Conservation (phyloP, 2,797 vertebrate genomes). For the Eutrigla gurnardus region DNA sequence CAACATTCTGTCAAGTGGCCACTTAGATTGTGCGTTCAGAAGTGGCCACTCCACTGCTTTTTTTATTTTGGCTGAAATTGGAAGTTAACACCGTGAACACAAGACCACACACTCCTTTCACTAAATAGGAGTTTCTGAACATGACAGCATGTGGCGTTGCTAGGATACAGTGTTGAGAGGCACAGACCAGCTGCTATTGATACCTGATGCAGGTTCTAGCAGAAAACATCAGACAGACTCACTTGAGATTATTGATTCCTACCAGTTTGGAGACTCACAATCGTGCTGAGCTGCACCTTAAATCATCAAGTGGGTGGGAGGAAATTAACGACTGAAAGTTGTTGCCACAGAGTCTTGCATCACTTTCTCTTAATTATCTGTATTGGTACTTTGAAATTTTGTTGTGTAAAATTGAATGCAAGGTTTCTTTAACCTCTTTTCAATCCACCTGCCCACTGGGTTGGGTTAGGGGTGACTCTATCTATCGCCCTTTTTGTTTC, state of each 20-base stretch:
- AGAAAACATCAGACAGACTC: background rate
- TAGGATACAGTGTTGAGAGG: constrained; percentile 37
- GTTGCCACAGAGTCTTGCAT: background rate
- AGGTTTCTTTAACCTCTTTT: background rate
- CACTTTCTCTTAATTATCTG: background rate
- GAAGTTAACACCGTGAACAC: constrained; percentile 54
- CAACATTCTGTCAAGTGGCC: constrained; percentile 43
- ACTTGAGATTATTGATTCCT: background rate
- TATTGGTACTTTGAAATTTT: background rate
- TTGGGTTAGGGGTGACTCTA: too few species aligned
- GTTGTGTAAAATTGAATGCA: too few species aligned
- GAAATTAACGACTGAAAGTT: background rate
- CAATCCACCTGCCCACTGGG: too few species aligned
- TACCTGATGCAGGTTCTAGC: constrained; percentile 21
- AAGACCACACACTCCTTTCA: background rate
- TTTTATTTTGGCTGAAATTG: constrained; percentile 47
- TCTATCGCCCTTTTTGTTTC: too few species aligned
- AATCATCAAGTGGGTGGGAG: background rate
- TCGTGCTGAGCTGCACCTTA: background rate
- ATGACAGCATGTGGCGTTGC: constrained; percentile 25
- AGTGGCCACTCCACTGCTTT: constrained; percentile 55
- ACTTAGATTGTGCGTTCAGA: constrained; percentile 27
- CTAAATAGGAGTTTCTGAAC: background rate
- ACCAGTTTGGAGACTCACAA: background rate
- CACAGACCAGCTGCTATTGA: background rate